Conservation (phyloP, 23 tunicate genomes). For the Phallusia fumigata region DNA sequence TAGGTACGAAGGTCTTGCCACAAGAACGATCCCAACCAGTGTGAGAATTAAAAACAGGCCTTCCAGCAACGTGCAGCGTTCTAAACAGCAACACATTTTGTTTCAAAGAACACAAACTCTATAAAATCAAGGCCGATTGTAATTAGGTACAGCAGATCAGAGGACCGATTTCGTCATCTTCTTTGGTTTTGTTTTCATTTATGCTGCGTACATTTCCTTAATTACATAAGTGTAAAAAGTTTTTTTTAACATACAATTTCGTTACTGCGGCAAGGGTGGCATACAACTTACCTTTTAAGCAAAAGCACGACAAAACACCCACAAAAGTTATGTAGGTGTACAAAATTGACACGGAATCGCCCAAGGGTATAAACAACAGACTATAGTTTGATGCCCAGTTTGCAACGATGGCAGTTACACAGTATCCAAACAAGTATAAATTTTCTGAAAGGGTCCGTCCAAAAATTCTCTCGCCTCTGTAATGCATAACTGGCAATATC, state of each 20-base stretch:
- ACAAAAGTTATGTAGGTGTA: not conserved
- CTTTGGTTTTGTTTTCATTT: too few species aligned
- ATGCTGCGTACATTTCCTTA: too few species aligned
- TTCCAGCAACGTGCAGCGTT: not conserved
- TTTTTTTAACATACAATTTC: too few species aligned
- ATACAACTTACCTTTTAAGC: slow-evolving; percentile 2
- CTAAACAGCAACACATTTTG: too few species aligned
- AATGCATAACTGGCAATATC: not conserved
- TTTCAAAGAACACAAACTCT: too few species aligned
- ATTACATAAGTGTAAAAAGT: too few species aligned
- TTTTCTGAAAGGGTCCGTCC: not conserved
- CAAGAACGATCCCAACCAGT: not conserved
- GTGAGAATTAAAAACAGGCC: not conserved
- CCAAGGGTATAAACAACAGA: not conserved
- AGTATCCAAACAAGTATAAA: not conserved
- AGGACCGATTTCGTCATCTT: too few species aligned
- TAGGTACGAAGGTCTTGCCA: not conserved
- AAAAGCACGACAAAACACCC: not conserved
- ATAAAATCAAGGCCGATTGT: too few species aligned
- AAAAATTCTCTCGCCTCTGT: not conserved
- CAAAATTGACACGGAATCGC: not conserved
- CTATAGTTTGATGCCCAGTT: not conserved
- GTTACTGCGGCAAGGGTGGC: too few species aligned
- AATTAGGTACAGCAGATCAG: too few species aligned
- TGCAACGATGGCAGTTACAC: not conserved